Conservation (phyloP, 2,113 vertebrate species). For the zebrafish (Danio rerio) region GRCz12tu NC_133181.1:46807501-46808000, state of each 20-base stretch:
- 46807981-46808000: no score
- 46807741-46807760: conserved; percentile 36
- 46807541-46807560: no score
- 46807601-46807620: neutral
- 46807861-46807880: conserved; percentile 61
- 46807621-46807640: conserved; percentile 52
- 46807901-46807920: conserved; percentile 67
- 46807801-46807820: conserved; percentile 3
- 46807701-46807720: conserved; percentile 51
- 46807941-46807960: neutral
- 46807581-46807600: no score
- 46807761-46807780: conserved; percentile 57
- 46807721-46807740: conserved; percentile 39
- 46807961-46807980: no score
- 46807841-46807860: conserved; percentile 5
- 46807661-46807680: conserved; percentile 1
- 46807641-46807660: conserved; percentile 1
- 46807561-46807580: no score
- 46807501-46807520: no score
- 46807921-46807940: conserved; percentile 67
- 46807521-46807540: no score
- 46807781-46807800: conserved; percentile 32
- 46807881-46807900: conserved; percentile 63
- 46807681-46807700: conserved; percentile 54
- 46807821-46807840: conserved; percentile 28